Percentiles rank a stretch among this genome's conserved stretches.
These are phyloP conservation scores for Notolepis coatsorum DNA, from an alignment of 2,797 vertebrate species.

Conservation along the genomic window DNA sequence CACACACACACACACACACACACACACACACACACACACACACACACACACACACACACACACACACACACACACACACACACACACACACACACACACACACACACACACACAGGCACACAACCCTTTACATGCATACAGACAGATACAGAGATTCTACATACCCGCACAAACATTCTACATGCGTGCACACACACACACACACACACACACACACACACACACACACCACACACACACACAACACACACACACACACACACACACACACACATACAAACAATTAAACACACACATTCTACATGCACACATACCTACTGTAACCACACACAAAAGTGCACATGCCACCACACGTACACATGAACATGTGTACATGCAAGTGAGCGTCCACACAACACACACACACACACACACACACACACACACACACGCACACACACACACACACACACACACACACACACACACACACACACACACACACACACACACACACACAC, in stretches of 20 bases:
- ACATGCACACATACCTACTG: not conserved
- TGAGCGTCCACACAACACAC: not conserved
- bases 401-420: not conserved
- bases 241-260: conserved; percentile 5
- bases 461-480: not conserved
- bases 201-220: conserved; percentile 21
- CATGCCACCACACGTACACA: conserved; percentile 12
- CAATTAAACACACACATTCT: not conserved
- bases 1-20: conserved; percentile 16
- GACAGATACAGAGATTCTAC: not conserved
- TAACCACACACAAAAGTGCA: conserved; percentile 23
- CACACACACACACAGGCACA: not conserved
- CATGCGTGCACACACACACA: conserved; percentile 11
- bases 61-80: conserved; percentile 10
- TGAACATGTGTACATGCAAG: conserved; percentile 21
- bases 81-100: not conserved
- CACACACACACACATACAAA: conserved; percentile 5
- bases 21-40: not conserved
- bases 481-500: not conserved
- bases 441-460: conserved; percentile 7
- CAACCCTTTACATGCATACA: no score
- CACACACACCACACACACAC: not conserved
- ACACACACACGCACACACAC: conserved; percentile 1
- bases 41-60: not conserved
- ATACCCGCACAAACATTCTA: conserved; percentile 31